Conservation (phyloP, 2,113 vertebrate species). For the Proterorhinus semilunaris region DNA sequence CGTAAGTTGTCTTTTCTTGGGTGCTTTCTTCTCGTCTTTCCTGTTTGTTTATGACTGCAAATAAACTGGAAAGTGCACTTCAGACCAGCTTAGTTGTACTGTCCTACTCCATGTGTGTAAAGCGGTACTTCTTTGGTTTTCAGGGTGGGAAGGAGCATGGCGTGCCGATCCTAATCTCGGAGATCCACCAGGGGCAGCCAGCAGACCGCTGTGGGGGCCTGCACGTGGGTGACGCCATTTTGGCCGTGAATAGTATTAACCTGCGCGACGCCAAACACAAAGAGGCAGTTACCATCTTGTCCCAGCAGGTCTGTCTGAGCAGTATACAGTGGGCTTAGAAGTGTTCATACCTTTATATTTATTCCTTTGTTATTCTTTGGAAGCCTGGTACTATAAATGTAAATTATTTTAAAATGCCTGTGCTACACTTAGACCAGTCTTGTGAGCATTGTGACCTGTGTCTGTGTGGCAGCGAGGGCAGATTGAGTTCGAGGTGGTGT, state of each 20-base stretch:
- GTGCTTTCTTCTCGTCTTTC: background rate
- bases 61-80: too few relatives aligned
- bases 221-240: conserved; percentile 94
- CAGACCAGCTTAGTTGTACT: too few relatives aligned
- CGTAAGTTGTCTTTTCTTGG: conserved; percentile 68
- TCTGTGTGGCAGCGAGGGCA: conserved; percentile 84
- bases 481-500: conserved; percentile 98
- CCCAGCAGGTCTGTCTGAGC: conserved; percentile 84
- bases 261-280: conserved; percentile 96
- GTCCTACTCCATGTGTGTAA: too few relatives aligned
- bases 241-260: conserved; percentile 97
- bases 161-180: conserved; percentile 96
- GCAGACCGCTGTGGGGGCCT: conserved; percentile 94
- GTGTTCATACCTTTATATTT: too few relatives aligned
- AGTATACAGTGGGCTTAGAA: too few relatives aligned
- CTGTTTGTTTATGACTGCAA: too few relatives aligned
- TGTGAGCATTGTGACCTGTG: background rate
- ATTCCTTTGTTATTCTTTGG: too few relatives aligned
- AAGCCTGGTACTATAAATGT: too few relatives aligned
- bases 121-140: background rate
- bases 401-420: too few relatives aligned
- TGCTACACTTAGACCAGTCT: background rate
- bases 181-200: conserved; percentile 93
- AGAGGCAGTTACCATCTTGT: conserved; percentile 97
- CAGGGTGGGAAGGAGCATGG: conserved; percentile 98